These are phyloP conservation scores for Siniperca scherzeri DNA, from an alignment of 2,797 vertebrate species.

Conservation along the genomic window DNA sequence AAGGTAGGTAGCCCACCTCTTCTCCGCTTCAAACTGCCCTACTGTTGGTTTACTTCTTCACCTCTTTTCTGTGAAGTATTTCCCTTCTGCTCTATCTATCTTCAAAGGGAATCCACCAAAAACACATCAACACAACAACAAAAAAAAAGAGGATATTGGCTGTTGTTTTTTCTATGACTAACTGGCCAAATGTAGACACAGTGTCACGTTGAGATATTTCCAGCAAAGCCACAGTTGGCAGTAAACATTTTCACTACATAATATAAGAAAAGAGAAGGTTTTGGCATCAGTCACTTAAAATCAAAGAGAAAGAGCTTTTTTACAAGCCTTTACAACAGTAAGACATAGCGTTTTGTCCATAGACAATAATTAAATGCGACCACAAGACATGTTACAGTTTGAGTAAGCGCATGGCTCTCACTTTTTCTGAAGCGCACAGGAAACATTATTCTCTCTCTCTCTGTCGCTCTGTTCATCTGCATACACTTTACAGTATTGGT, in stretches of 20 bases:
- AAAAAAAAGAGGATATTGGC: neutral
- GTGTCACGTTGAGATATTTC: neutral
- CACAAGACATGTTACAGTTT: neutral
- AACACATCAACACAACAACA: neutral
- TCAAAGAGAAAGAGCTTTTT: neutral
- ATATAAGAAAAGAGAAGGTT: neutral
- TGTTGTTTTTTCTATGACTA: neutral
- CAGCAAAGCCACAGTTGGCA: neutral
- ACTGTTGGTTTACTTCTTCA: neutral
- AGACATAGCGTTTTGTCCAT: neutral
- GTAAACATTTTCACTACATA: neutral
- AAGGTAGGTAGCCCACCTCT: constrained; percentile 86
- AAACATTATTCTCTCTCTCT: neutral
- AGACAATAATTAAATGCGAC: neutral
- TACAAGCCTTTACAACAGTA: neutral
- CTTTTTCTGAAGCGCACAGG: no score
- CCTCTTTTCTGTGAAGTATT: neutral
- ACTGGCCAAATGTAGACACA: neutral
- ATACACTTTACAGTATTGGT: neutral
- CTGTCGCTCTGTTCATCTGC: neutral
- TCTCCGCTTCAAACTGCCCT: constrained; percentile 24
- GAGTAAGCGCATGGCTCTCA: neutral
- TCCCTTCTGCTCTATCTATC: neutral
- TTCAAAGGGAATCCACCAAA: constrained; percentile 1
- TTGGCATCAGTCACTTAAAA: neutral